Evolutionary conservation across 2,888 invertebrate species (phyloP).

Genomic region (Apotomis capreana): DNA sequence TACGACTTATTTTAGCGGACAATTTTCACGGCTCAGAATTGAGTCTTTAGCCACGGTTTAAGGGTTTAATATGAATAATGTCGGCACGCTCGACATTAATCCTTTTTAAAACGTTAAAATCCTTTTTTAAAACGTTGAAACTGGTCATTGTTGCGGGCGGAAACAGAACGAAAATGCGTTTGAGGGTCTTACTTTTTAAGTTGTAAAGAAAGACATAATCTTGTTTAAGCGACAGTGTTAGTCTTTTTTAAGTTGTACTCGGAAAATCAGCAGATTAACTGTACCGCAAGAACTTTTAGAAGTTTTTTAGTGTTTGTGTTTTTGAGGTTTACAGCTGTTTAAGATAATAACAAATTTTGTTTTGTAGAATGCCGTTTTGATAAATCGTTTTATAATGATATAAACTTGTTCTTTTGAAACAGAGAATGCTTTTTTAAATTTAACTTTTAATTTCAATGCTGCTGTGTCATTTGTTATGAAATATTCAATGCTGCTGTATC

Average conservation of each 20-base stretch:
- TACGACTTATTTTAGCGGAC: conserved; percentile 46
- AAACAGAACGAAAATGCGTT: conserved; percentile 50
- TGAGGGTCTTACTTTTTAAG: conserved; percentile 39
- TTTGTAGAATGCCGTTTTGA: conserved; percentile 21
- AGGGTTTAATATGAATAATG: conserved; percentile 52
- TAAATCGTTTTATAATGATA: neutral
- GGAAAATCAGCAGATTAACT: conserved; percentile 32
- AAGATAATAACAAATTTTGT: conserved; percentile 24
- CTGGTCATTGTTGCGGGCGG: conserved; percentile 56
- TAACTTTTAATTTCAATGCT: too few relatives aligned
- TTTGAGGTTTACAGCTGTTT: conserved; percentile 27
- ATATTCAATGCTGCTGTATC: too few relatives aligned
- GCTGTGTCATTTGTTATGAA: too few relatives aligned
- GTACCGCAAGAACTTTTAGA: conserved; percentile 23
- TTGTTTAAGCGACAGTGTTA: conserved; percentile 50
- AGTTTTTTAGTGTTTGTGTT: conserved; percentile 24
- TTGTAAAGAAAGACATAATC: conserved; percentile 44
- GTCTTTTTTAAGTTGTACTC: conserved; percentile 52
- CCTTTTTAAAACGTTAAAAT: conserved; percentile 64
- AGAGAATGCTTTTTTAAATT: too few relatives aligned
- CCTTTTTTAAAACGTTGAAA: conserved; percentile 61
- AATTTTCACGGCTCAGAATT: conserved; percentile 44
- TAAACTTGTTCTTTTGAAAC: too few relatives aligned
- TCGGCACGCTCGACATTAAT: conserved; percentile 57
- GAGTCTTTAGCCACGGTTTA: conserved; percentile 51